These are phyloP conservation scores for Scomber scombrus DNA, from an alignment of 2,113 vertebrate species.

Conservation along the genomic window DNA sequence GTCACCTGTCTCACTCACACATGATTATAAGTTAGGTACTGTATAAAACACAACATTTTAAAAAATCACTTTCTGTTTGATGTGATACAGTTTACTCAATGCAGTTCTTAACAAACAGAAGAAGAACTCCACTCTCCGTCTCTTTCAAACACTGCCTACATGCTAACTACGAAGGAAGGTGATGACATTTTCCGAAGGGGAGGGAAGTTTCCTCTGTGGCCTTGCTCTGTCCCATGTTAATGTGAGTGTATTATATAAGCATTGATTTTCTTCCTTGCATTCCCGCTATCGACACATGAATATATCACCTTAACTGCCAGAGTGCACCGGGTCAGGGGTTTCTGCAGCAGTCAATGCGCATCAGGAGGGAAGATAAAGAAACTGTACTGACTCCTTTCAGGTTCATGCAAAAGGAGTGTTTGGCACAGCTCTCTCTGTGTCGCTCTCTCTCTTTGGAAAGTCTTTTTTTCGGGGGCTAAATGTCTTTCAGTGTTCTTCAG, in stretches of 20 bases:
- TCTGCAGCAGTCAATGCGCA: constrained; percentile 70
- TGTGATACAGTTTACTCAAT: background rate
- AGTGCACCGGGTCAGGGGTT: constrained; percentile 69
- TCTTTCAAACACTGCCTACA: background rate
- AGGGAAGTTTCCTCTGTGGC: constrained; percentile 8
- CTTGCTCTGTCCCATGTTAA: constrained; percentile 60
- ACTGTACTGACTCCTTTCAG: constrained; percentile 30
- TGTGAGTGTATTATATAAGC: constrained; percentile 71
- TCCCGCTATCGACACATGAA: constrained; percentile 72
- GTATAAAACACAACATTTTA: background rate
- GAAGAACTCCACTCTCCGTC: background rate
- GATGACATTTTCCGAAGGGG: background rate
- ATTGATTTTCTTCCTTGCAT: constrained; percentile 76
- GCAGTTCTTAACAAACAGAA: background rate
- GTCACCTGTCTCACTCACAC: background rate
- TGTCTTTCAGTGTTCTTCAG: background rate
- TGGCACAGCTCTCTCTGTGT: background rate
- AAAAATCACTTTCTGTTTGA: constrained; percentile 1
- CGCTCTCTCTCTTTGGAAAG: constrained; percentile 6
- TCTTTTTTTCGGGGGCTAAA: background rate
- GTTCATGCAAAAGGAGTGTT: background rate
- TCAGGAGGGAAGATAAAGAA: constrained; percentile 58
- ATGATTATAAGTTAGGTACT: background rate
- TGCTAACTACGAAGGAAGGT: background rate
- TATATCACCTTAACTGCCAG: constrained; percentile 78